These are phyloP conservation scores for Probaryconus sp. DNA, from an alignment of 1,140 invertebrate genomes.

Conservation along the genomic window DNA sequence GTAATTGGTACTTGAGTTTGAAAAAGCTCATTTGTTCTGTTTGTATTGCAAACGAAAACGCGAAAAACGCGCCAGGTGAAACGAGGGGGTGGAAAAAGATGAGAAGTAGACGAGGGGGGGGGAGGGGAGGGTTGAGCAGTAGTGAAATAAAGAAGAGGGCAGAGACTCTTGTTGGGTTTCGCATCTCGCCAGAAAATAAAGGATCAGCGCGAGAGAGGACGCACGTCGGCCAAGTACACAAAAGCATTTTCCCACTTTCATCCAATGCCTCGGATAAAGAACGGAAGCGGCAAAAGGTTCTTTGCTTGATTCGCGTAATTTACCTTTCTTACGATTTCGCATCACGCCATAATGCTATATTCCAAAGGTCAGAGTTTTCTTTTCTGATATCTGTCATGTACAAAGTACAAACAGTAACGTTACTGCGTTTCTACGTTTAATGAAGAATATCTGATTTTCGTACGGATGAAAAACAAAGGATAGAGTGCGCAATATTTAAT, in stretches of 20 bases:
- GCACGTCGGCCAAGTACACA: constrained; percentile 2
- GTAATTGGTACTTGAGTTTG: constrained; percentile 19
- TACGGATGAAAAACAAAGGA: no score
- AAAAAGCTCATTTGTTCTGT: constrained; percentile 20
- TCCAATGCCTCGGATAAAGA: neutral
- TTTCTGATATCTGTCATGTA: neutral
- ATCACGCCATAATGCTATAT: neutral
- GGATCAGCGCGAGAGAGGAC: neutral
- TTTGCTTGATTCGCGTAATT: constrained; percentile 18
- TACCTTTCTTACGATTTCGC: constrained; percentile 9
- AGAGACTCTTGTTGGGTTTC: neutral
- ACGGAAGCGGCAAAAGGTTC: constrained; percentile 13
- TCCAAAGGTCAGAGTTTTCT: constrained; percentile 7
- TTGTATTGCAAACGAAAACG: constrained; percentile 10
- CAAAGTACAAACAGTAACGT: neutral
- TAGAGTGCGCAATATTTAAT: no score
- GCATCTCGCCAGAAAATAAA: constrained; percentile 3
- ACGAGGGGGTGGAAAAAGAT: no score
- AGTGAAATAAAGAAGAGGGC: neutral
- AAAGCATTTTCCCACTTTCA: constrained; percentile 2
- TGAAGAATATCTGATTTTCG: no score
- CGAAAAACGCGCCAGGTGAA: neutral
- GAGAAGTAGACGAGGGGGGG: neutral
- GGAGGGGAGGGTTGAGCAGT: neutral
- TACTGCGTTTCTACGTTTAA: no score